A percentile compares a stretch with the other conserved stretches of the same genome.
Conservation (phyloP, 2,113 vertebrate species). For the Mus musculus region DNA sequence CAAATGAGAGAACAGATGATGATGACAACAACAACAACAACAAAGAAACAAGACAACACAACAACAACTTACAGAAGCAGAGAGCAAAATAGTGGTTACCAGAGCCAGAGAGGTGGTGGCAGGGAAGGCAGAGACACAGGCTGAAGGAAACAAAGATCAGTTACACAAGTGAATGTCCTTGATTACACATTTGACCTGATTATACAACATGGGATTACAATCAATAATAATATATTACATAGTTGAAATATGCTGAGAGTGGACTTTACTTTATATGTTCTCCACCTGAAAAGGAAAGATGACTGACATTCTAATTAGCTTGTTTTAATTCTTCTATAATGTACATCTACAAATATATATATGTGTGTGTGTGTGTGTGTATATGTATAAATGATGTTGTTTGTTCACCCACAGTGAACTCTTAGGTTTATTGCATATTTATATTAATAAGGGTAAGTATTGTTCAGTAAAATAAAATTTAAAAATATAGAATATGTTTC, state of each 20-base stretch:
- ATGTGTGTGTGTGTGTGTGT: too few species aligned
- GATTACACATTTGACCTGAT: neutral
- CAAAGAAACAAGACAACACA: neutral
- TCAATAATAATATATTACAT: neutral
- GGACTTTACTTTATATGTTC: neutral
- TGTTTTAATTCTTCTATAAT: neutral
- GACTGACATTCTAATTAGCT: neutral
- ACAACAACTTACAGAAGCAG: neutral
- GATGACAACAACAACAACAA: neutral
- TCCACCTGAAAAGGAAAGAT: neutral
- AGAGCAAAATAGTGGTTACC: neutral
- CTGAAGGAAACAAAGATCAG: neutral
- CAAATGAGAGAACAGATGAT: too few species aligned
- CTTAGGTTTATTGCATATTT: too few species aligned
- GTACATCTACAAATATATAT: too few species aligned
- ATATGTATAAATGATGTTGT: too few species aligned
- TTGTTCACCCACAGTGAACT: too few species aligned
- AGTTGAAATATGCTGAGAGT: neutral
- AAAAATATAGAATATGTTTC: neutral
- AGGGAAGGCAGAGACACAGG: neutral
- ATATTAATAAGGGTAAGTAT: neutral
- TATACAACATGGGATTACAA: neutral
- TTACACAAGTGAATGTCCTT: neutral
- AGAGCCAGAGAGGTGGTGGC: neutral
- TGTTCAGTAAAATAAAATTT: neutral